phyloP scores from a whole-genome alignment of 2,113 vertebrate genomes.

The Hemiscyllium ocellatum region DNA sequence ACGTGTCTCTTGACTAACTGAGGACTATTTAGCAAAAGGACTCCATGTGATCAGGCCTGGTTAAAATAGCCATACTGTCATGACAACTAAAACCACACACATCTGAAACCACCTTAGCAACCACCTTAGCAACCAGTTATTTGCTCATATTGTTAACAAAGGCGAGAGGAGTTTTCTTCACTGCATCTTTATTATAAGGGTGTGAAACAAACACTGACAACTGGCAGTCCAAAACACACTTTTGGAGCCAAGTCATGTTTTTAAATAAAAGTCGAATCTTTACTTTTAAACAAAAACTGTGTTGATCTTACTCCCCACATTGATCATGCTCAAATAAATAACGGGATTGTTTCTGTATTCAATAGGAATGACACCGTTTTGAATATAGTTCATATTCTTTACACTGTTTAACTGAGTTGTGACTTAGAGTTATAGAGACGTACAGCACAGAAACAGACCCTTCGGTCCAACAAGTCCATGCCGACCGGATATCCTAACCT shows the following conservation, averaged over 20 bases:
- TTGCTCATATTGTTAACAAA: background rate
- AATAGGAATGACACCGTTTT: background rate
- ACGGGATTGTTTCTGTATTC: background rate
- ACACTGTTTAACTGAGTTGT: background rate
- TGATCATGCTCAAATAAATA: background rate
- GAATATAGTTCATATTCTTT: background rate
- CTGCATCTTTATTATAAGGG: background rate
- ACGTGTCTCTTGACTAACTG: conserved; percentile 20
- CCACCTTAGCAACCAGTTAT: conserved; percentile 28
- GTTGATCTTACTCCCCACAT: background rate
- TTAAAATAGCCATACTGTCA: conserved; percentile 26
- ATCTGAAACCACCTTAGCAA: conserved; percentile 21
- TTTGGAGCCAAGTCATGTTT: background rate
- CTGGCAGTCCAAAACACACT: background rate
- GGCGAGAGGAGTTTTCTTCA: background rate
- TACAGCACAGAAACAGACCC: too few species aligned
- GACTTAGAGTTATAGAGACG: background rate
- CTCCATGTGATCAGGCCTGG: background rate
- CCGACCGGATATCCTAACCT: too few species aligned
- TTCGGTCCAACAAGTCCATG: too few species aligned
- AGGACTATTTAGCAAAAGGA: conserved; percentile 27
- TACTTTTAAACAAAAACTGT: background rate
- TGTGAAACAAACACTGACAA: background rate
- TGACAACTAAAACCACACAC: conserved; percentile 25
- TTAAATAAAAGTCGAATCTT: background rate